A percentile compares a stretch with the other conserved stretches of the same genome.
These are phyloP conservation scores for Cyclopterus lumpus DNA, from an alignment of 2,797 vertebrate genomes.

Conservation along the genomic window DNA sequence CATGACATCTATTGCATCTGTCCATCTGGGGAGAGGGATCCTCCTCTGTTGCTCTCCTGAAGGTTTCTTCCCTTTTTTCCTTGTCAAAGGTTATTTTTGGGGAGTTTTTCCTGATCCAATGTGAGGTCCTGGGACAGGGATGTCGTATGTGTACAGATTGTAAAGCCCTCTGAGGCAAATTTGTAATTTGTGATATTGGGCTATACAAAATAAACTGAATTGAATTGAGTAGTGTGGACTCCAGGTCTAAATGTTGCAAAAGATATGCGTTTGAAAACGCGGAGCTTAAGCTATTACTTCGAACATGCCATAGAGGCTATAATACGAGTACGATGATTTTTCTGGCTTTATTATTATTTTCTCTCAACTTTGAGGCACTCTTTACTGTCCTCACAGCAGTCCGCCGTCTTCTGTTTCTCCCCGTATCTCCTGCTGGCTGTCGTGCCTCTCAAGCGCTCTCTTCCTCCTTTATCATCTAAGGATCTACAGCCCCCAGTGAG, in stretches of 20 bases:
- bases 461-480: conserved; percentile 16
- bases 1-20: too few relatives aligned
- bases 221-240: not conserved
- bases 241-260: not conserved
- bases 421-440: conserved; percentile 6
- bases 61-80: too few relatives aligned
- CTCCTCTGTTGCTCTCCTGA: too few relatives aligned
- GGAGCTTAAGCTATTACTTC: conserved; percentile 3
- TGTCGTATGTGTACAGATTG: too few relatives aligned
- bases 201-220: too few relatives aligned
- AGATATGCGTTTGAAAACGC: not conserved
- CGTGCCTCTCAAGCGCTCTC: conserved; percentile 2
- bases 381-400: conserved; percentile 6
- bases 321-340: not conserved
- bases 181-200: too few relatives aligned
- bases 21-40: too few relatives aligned
- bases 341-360: not conserved
- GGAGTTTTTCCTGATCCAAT: too few relatives aligned
- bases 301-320: not conserved
- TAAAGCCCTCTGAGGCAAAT: too few relatives aligned
- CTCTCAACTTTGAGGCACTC: conserved; percentile 26
- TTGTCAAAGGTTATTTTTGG: too few relatives aligned
- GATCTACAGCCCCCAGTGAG: conserved; percentile 33
- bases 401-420: not conserved
- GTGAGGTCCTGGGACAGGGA: too few relatives aligned